Base-by-base conservation (phyloP, 2,888 invertebrate genomes). In the Acholoe squamosa region DNA sequence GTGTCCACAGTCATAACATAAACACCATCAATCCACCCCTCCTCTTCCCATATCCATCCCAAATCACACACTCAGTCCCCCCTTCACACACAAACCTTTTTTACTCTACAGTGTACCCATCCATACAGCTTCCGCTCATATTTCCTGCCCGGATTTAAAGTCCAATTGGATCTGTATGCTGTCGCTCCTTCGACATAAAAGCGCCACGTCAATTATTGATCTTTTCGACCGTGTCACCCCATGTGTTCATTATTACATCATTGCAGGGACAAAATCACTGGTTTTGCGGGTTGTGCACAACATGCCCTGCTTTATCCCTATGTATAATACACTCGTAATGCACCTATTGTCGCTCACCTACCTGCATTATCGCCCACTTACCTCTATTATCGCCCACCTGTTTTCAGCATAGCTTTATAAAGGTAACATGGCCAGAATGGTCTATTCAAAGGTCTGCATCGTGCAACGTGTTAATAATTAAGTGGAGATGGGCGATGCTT, bases 151-250 rank as follows among this genome's bases (percentile, higher is more conserved):
- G 16, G 33, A 16, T 43, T 33, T n/a, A 25, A 19, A 14, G 16
- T 19, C 43, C 76, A 80, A 80, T 34, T 34, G 80, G 16, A 33
- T n/a, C 31, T 80, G 10, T 80, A 43, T 80, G 22, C 16, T 43
- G 16, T 3, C 22, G 43, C 80, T 33, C 34, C 5, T 16, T 33
- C 80, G 0, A 22, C 80, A 80, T 43, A 80, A 43, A 43, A 33
- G 43, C 34, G 22, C 7, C 80, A 43, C 80, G 80, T 80, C 34
- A 80, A 80, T 80, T 80, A 80, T 80, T 80, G 80, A 80, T 80
- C 0, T 80, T 31, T 80, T 80, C 7, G 25, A 31, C 76, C 43
- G 61, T 76, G 28, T 76, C 76, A 12, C n/a, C 34, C 80, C 43
- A 12, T 80, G 80, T 80, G 34, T 25, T 43, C 43, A 19, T n/a